Base-by-base conservation (phyloP, 2,113 vertebrate genomes). In the Gallinago undulata region DNA sequence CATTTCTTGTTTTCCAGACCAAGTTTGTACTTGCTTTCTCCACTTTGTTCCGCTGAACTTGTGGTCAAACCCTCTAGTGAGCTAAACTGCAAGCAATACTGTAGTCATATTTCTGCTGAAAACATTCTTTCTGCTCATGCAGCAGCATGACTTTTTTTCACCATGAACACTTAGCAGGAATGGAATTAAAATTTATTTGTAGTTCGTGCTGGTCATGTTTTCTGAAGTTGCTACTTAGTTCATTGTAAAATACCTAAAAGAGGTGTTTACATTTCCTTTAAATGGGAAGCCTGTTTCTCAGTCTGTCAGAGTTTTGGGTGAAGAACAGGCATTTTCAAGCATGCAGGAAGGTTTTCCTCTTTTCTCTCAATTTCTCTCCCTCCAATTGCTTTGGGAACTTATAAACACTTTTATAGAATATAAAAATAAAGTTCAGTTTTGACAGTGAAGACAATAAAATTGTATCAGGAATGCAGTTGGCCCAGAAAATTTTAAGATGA, bases 401-500 rank as follows among this genome's bases (percentile, higher is more conserved):
- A 31, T 1, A 56, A 39, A 35, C 1, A 5, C 16, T 74, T 84
- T 72, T 5, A 4, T 9, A 4, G 33, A 9, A 1, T 1, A 31
- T 3, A 10, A 31, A 74, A 82, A 56, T 18, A 35, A 56, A 74
- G 5, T 66, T 57, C 2, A 6, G 33, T 72, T 94, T 94, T 78
- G 69, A 59, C 87, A 82, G 64, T 0, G 9, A 57, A 87, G 56
- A 24, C 91, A 78, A 73, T 62, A 91, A 82, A 96, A 89, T 96
- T 62, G 18, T 96, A 96, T 93, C 93, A 96, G 95, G 96, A 96
- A 96, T 97, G 95, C 25, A 18, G 91, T 4, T 82, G 69, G 87
- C 91, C 89, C 75, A 85, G 93, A 79, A 95, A 51, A 50, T 1
- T 16, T 48, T 24, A 66, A 95, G 94, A 97, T 97, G 96, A 97